Evolutionary conservation across 2,888 invertebrate species (phyloP).

Genomic region (Schizotus pectinicornis): DNA sequence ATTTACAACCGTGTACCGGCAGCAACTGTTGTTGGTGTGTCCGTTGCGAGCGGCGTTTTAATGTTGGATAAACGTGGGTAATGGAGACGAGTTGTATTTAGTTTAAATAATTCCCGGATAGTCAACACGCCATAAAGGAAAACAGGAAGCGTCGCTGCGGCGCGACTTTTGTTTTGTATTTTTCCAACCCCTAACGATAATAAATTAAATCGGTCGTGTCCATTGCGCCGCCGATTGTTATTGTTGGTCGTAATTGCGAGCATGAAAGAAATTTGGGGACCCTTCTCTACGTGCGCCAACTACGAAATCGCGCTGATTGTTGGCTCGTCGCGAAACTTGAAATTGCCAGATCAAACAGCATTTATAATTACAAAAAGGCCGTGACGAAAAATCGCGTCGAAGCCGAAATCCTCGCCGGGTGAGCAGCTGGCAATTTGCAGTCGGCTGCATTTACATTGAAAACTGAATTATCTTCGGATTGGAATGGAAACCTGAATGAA

Average conservation of each 20-base stretch:
- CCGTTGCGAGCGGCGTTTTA: too few relatives aligned
- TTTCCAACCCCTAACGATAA: too few relatives aligned
- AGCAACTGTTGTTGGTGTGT: too few relatives aligned
- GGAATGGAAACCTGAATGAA: conserved; percentile 34
- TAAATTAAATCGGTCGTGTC: too few relatives aligned
- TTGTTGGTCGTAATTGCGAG: conserved; percentile 11
- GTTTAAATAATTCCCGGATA: too few relatives aligned
- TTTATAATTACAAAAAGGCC: conserved; percentile 12
- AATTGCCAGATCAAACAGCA: conserved; percentile 16
- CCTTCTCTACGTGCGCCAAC: conserved; percentile 2
- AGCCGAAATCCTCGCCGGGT: conserved; percentile 6
- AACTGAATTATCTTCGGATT: conserved; percentile 40
- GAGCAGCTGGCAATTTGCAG: conserved; percentile 18
- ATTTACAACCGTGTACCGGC: too few relatives aligned
- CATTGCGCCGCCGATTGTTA: conserved; percentile 1
- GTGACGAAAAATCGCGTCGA: conserved; percentile 2
- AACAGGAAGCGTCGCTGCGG: too few relatives aligned
- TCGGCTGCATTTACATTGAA: conserved; percentile 34
- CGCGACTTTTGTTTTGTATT: too few relatives aligned
- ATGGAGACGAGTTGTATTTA: too few relatives aligned
- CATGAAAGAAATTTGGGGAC: conserved; percentile 3
- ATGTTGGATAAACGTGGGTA: too few relatives aligned
- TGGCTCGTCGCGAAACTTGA: conserved; percentile 6
- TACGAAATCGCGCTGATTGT: conserved; percentile 1
- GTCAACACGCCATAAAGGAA: too few relatives aligned